Base-by-base conservation (phyloP, 2,888 invertebrate genomes). In the Nymphalis c-album region DNA sequence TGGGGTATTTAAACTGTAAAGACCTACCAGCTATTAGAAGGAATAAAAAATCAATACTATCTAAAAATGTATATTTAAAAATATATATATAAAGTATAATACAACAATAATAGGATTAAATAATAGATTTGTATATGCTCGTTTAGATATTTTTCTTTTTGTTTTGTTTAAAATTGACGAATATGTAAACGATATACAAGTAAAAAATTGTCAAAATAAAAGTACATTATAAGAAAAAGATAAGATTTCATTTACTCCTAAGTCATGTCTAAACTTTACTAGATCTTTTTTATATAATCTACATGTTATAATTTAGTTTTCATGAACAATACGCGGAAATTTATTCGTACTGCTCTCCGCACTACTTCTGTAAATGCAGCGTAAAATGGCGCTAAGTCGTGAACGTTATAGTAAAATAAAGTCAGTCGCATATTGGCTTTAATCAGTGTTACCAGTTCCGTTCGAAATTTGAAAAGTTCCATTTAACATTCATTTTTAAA, bases 321-420 rank as follows among this genome's bases (percentile, higher is more conserved):
- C 18, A 57, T 40, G 59, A 81, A 90, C 90, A 90, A 90, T 87
- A 79, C 80, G 73, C 87, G 89, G 89, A 89, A 90, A 81, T 78
- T 73, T 73, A 73, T 68, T 66, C 73, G 74, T 74, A 80, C 76
- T 77, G 76, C 83, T 80, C 81, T 81, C 80, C 78, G 68, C 71
- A 71, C 75, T 85, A 85, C 84, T 85, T 84, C 84, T 80, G 80
- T 75, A 80, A 78, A 81, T 71, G 77, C 84, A 73, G 72, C 73
- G 79, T 80, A 82, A 83, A 83, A 79, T 80, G 76, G 72, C 74
- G 75, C 64, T 83, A 91, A 85, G 81, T 74, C 55, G 70, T 71
- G 63, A 75, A 75, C 68, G 77, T 80, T 79, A 79, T 78, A 68
- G 48, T 7, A 26, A 51, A 64, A 64, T 60, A 62, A 59, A 64